Evolutionary conservation across 1,140 invertebrate genomes (phyloP), one percentile per base, ranked within the genome.

Genomic region (Asbolus verrucosus): DNA sequence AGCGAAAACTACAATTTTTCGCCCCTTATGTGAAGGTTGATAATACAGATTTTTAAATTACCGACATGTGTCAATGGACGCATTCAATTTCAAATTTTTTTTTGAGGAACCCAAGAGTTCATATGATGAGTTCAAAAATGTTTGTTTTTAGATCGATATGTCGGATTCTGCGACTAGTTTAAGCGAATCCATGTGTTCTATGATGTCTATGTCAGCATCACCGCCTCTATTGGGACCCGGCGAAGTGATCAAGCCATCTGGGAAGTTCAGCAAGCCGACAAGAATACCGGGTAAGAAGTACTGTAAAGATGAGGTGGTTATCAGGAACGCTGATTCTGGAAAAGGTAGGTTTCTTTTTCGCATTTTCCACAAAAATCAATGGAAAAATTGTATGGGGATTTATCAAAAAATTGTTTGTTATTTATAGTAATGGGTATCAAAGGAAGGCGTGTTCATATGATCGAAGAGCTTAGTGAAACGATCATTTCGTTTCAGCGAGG

Each of bases 401-500:
- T 19, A 33, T 54, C 14, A 65, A 50, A 66, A 30, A 72, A 60
- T 15, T 69, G 19, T 50, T 38, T 41, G 21, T 82, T 27, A 36
- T 84, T 87, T 84, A 83, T 88, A 96, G 95, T 98, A 85, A 98
- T 98, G 96, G 96, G 96, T 86, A 96, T 98, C 89, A 97, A 96
- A 86, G 96, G 96, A 81, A 88, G 95, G 80, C 88, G 96, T 81
- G 95, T 97, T 83, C 95, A 97, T 87, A 94, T 97, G 91, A 97
- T 98, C 83, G 96, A 98, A 88, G 94, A 97, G 86, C 89, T 97
- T 83, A 96, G 94, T 86, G 94, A 96, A 86, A 97, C 95, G 78
- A 94, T 97, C 84, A 97, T 98, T 87, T 97, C 94, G 81, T 97
- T 98, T 88, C 95, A 98, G 89, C 90, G 95, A 95, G 95, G 94